These are phyloP conservation scores for Sebastes kiyomatsui DNA, from an alignment of 2,797 vertebrate genomes.

Conservation along the genomic window DNA sequence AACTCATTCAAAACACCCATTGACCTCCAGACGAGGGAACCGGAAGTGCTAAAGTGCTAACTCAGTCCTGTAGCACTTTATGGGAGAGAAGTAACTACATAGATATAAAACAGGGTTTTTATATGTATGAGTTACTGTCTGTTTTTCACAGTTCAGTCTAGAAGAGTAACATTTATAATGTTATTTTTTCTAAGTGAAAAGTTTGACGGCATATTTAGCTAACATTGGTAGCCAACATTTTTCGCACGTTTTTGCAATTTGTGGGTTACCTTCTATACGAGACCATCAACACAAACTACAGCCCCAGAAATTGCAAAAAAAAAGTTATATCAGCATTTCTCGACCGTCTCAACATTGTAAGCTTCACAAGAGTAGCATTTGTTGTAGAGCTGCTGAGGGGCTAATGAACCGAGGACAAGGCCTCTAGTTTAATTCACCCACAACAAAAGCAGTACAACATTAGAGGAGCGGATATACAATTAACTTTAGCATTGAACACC, in stretches of 20 bases:
- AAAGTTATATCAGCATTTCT: not conserved
- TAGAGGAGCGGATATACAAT: conserved; percentile 19
- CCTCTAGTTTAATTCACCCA: conserved; percentile 23
- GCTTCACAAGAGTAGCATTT: not conserved
- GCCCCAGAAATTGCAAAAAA: not conserved
- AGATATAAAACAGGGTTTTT: no score
- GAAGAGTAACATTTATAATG: not conserved
- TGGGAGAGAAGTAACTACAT: no score
- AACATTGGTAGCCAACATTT: not conserved
- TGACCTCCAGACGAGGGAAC: no score
- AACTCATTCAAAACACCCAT: no score
- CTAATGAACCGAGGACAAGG: conserved; percentile 30
- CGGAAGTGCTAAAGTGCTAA: no score
- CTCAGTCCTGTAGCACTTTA: no score
- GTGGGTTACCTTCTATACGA: not conserved
- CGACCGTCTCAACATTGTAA: not conserved
- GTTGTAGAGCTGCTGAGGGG: not conserved
- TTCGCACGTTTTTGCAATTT: not conserved
- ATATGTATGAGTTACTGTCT: not conserved
- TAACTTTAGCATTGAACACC: conserved; percentile 26
- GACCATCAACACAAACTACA: not conserved
- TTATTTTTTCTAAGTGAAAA: not conserved
- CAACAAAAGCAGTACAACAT: conserved; percentile 25
- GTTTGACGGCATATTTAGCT: not conserved
- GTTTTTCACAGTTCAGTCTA: not conserved